Evolutionary conservation across 1,140 invertebrate species (phyloP).

Genomic region (Ceratina calcarata): DNA sequence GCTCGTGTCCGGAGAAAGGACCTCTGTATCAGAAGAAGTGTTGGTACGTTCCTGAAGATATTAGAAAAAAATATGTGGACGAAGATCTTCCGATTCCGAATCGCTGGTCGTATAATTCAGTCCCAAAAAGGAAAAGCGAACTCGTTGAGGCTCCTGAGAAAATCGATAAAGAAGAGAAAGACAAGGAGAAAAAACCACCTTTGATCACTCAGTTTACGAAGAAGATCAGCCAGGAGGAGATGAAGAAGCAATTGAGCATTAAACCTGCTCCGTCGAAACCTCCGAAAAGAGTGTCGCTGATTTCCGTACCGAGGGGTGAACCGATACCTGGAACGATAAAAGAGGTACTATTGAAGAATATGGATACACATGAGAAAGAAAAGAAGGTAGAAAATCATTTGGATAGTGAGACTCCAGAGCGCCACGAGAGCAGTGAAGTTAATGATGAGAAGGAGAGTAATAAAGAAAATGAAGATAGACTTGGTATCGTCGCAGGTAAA

Average conservation of each 20-base stretch:
- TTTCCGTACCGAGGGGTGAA: slow-evolving; percentile 70
- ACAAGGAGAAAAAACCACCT: slow-evolving; percentile 77
- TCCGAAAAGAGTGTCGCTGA: slow-evolving; percentile 72
- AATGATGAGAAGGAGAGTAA: not conserved
- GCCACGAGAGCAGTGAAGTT: not conserved
- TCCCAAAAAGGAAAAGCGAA: slow-evolving; percentile 70
- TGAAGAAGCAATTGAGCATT: slow-evolving; percentile 75
- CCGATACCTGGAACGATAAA: slow-evolving; percentile 64
- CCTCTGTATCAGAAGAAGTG: slow-evolving; percentile 82
- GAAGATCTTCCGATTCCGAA: slow-evolving; percentile 81
- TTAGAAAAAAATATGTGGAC: slow-evolving; percentile 82
- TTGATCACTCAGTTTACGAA: slow-evolving; percentile 83
- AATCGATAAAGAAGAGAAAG: slow-evolving; percentile 61
- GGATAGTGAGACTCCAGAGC: not conserved
- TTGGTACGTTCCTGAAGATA: slow-evolving; percentile 85
- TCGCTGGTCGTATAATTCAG: slow-evolving; percentile 80
- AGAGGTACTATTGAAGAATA: slow-evolving; percentile 62
- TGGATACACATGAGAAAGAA: slow-evolving; percentile 35
- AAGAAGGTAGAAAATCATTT: not conserved
- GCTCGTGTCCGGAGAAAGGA: slow-evolving; percentile 81
- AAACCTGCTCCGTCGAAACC: slow-evolving; percentile 51
- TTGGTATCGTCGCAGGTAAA: not conserved
- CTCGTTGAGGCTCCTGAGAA: slow-evolving; percentile 49
- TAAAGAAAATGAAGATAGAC: not conserved
- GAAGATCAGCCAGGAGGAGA: slow-evolving; percentile 79